Base-by-base conservation (phyloP, 2,888 invertebrate genomes). In the Latrodectus elegans region DNA sequence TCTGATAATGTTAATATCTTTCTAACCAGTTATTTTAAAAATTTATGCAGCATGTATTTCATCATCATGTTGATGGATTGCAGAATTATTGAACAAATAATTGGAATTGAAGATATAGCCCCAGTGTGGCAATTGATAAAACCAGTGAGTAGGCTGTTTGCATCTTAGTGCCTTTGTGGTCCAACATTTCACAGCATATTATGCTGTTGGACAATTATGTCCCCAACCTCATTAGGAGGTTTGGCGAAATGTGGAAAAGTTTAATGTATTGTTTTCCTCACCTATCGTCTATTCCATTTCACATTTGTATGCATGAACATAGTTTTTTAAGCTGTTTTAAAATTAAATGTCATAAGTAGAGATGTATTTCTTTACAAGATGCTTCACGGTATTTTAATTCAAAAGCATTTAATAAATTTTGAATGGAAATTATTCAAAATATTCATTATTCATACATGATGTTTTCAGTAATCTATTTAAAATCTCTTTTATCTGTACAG, bases 191-290 rank as follows among this genome's bases (percentile, higher is more conserved):
- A 86, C 89, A 89, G 86, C 89, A 86, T 52, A 14, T 60, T 70
- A 65, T 85, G 89, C 86, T 89, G 89, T 89, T 89, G 89, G 89
- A 89, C 86, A 81, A 22, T 81, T 79, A n/a, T 81, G 85, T 86
- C 89, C 89, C 89, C 83, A 89, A 83, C 89, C 84, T 83, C 83
- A 77, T 79, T 86, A 79, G 84, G 86, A 86, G 89, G 89, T 89
- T 89, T 38, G 89, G 89, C 89, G 89, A 89, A 89, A 89, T 88
- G 88, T 88, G 72, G 80, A n/a, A 88, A 87, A 79, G 76, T 64
- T 70, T 65, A 38, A 38, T 38, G 38, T 38, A 38, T 38, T 38
- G 38, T 38, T 38, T 38, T 38, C 4, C 38, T 38, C 38, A 38
- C 38, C 38, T 38, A 38, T 38, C 38, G 38, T 38, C 38, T 38